These are phyloP conservation scores for Corythornis cristatus DNA, from an alignment of 2,113 vertebrate genomes.

Conservation along the genomic window DNA sequence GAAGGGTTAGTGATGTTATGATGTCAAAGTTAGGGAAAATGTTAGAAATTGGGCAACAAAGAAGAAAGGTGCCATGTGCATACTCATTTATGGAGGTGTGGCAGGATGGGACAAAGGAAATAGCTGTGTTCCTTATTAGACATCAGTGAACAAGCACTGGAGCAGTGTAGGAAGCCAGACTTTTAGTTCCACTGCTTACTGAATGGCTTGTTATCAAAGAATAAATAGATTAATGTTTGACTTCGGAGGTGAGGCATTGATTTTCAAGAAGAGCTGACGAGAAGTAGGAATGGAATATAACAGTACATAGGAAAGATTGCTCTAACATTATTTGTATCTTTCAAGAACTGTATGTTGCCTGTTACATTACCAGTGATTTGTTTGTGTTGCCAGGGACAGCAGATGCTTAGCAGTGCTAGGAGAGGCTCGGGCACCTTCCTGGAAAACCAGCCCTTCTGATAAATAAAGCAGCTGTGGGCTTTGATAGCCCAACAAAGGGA, in stretches of 20 bases:
- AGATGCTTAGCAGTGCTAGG: background rate
- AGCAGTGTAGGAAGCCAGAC: background rate
- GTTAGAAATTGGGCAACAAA: background rate
- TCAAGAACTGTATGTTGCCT: accelerated
- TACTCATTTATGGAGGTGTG: background rate
- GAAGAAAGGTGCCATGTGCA: background rate
- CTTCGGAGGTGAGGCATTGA: background rate
- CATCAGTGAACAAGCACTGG: accelerated
- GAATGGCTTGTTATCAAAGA: background rate
- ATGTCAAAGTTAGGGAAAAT: background rate
- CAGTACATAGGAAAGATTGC: background rate
- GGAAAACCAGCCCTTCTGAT: background rate
- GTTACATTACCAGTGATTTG: accelerated
- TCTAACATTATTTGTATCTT: background rate
- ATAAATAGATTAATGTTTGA: background rate
- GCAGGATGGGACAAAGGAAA: background rate
- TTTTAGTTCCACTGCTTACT: background rate
- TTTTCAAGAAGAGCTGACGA: background rate
- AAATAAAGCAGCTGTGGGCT: background rate
- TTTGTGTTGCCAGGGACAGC: background rate
- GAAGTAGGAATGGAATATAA: background rate
- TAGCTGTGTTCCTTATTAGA: background rate
- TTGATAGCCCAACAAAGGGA: background rate
- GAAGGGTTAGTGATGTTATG: background rate
- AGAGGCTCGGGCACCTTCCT: background rate